Evolutionary conservation across 1,140 invertebrate genomes (phyloP), one percentile per base, ranked within the genome.

Genomic region (Caerostris extrusa): DNA sequence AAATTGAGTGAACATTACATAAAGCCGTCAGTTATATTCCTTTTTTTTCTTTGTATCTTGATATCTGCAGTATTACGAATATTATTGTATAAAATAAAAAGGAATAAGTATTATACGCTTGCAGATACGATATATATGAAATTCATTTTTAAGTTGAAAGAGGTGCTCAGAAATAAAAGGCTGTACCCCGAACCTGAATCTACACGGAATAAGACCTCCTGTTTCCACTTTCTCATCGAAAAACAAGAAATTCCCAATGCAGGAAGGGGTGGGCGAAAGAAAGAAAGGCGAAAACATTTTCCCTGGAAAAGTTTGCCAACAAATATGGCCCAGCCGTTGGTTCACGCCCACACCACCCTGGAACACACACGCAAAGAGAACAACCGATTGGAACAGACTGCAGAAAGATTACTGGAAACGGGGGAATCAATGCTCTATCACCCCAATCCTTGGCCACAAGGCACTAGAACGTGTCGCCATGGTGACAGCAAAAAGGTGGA

Each of bases 401-500:
- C 12, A 77, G 71, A 67, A 92, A 92, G 90, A 85, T 83, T 61
- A 83, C 82, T 93, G 61, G 50, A 61, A 53, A 85, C 3, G 69
- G n/a, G 64, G 81, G 92, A 89, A 93, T 93, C 92, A 82, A 93
- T 93, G 92, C 85, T 88, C 64, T 61, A 89, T 81, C 92, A 82
- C 67, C 91, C 91, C 82, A 85, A n/a, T 57, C 53, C 61, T 86
- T 92, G 82, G 50, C 69, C 19, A 69, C 8, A 86, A 56, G 82
- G 82, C 82, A 89, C 85, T 93, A 57, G 92, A 93, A 93, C 85
- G 81, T 90, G 88, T 94, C 88, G 58, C 81, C 50, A 94, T 90
- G 81, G 71, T 14, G 93, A 94, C 93, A 94, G 86, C 87, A 10
- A 94, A 94, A 90, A 94, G 93, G 93, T 85, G 93, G 93, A 94